Percentiles rank a stretch among this genome's conserved stretches.
Conservation (phyloP, 2,888 invertebrate species). For the Copidosoma aretas region DNA sequence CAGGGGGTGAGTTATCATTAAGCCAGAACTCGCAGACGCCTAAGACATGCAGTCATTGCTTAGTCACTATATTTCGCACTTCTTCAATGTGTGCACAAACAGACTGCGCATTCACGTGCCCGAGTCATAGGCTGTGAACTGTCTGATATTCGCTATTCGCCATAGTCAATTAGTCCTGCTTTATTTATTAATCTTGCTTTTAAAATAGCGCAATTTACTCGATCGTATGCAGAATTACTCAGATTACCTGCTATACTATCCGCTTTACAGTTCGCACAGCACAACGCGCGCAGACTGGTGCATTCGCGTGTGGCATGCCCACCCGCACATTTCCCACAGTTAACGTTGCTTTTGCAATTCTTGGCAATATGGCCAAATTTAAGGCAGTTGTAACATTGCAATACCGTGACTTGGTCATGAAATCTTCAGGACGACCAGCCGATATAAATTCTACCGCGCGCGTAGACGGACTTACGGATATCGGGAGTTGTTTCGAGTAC, state of each 20-base stretch:
- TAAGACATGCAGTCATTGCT: neutral
- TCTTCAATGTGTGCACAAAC: neutral
- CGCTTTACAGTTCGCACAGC: neutral
- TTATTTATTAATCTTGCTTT: neutral
- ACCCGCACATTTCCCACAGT: neutral
- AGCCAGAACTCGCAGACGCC: neutral
- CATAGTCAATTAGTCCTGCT: neutral
- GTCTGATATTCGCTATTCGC: neutral
- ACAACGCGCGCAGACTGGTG: no score
- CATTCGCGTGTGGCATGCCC: neutral
- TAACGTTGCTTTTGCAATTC: neutral
- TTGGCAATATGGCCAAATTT: neutral
- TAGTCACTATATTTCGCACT: neutral
- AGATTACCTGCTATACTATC: neutral
- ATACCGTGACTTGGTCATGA: neutral
- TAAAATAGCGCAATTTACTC: neutral
- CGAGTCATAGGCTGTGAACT: neutral
- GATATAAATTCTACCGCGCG: no score
- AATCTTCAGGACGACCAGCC: neutral
- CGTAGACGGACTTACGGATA: neutral
- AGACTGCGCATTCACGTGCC: neutral
- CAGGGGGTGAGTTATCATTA: neutral
- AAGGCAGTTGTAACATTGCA: neutral
- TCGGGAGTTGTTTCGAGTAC: neutral
- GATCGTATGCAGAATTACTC: neutral